These are phyloP conservation scores for Emydura subglobosa DNA, from an alignment of 2,113 vertebrate species.

Conservation along the genomic window DNA sequence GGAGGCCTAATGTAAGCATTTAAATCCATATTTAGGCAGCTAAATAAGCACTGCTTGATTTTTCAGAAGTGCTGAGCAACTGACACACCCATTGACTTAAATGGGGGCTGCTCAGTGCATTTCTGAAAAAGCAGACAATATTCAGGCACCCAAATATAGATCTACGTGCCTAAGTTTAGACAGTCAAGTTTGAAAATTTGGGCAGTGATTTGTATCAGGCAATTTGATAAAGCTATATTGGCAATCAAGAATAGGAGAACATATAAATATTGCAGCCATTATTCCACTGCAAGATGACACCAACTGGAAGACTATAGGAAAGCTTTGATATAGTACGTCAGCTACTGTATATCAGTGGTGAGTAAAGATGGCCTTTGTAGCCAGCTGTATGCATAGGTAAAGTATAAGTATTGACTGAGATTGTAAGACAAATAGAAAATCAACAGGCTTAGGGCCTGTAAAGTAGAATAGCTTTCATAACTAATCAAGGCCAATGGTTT, in stretches of 20 bases:
- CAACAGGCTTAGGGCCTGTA: background rate
- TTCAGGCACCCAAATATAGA: background rate
- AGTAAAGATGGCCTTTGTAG: background rate
- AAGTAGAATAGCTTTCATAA: background rate
- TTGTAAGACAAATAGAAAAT: background rate
- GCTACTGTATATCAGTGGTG: background rate
- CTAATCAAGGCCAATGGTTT: background rate
- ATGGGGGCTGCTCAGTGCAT: background rate
- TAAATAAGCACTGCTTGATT: background rate
- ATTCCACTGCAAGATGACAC: background rate
- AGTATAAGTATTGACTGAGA: background rate
- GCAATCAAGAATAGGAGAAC: background rate
- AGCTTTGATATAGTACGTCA: background rate
- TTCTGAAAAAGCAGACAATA: background rate
- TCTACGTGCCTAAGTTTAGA: background rate
- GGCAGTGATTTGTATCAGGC: background rate
- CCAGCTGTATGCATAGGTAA: background rate
- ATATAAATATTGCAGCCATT: background rate
- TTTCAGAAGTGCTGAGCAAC: background rate
- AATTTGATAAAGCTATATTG: background rate
- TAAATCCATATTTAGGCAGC: background rate
- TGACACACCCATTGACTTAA: background rate
- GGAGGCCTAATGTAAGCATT: background rate
- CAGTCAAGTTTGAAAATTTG: background rate
- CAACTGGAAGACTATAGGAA: background rate